Evolutionary conservation across 2,797 vertebrate genomes (phyloP), one percentile per base, ranked within the genome.

Genomic region (Rhynchonycteris naso): DNA sequence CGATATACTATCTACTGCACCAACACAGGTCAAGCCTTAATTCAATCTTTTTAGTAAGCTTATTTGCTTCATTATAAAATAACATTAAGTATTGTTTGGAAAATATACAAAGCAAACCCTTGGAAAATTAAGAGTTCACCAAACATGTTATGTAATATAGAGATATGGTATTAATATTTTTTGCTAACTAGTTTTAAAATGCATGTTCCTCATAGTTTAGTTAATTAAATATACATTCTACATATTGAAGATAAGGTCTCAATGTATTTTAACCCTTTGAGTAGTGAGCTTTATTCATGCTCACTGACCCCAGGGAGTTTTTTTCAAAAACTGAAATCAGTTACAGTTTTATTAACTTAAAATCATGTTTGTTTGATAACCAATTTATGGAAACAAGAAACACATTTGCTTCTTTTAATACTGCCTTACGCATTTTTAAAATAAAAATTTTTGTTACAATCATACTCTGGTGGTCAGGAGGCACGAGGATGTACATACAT

Each of bases 41-140:
- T 61, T 74, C 33, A 88, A 59, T 7, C 65, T 72, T 95, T 81
- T 66, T 84, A 79, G 56, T 87, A 91, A 11, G 19, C 43, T 83
- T 79, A 88, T 66, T 87, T 87, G 65, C 52, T 89, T 93, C 35
- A 80, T 65, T 96, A 87, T 61, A 94, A 90, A 92, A 75, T 61
- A 71, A 47, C n/a, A 71, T 54, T 87, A n/a, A 91, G 50, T 78
- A 83, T 14, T 59, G 22, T 82, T 65, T 87, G 22, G 33, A 94
- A 92, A 95, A 66, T 86, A 84, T 4, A 90, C 56, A 69, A 68
- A 86, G 35, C 35, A 71, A 91, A 68, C 7, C 30, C 33, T 52
- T 95, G 56, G 52, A 65, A 86, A 89, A 95, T 66, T 15, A 81
- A 33, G 63, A 81, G 68, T 30, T 93, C 24, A 92, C 30, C 43